Conservation (phyloP, 2,888 invertebrate species). For the Lochmaea capreae region DNA sequence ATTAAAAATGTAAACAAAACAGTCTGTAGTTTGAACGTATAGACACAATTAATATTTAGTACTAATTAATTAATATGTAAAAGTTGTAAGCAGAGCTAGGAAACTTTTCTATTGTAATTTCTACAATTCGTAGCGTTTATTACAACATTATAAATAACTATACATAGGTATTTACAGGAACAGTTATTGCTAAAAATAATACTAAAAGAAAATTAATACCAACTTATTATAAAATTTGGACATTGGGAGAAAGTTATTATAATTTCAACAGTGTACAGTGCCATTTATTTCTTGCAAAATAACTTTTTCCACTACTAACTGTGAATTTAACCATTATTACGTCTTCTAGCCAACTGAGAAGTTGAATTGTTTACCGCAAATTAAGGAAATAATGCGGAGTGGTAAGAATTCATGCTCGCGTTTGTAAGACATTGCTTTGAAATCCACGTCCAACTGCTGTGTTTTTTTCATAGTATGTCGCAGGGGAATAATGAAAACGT, state of each 20-base stretch:
- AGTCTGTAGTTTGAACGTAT: conserved; percentile 20
- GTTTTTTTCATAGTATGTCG: too few relatives aligned
- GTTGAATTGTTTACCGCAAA: background rate
- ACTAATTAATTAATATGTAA: conserved; percentile 39
- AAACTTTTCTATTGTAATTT: conserved; percentile 49
- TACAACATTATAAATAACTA: conserved; percentile 63
- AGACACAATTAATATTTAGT: conserved; percentile 26
- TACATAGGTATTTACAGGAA: conserved; percentile 66
- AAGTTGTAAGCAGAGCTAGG: conserved; percentile 51
- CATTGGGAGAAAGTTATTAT: conserved; percentile 29
- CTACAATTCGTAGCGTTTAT: conserved; percentile 55
- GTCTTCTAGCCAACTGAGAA: too few relatives aligned
- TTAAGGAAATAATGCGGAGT: background rate
- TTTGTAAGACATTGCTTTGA: too few relatives aligned
- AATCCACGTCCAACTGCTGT: too few relatives aligned
- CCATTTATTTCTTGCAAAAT: background rate
- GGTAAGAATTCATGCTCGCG: too few relatives aligned
- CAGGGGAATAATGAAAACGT: too few relatives aligned
- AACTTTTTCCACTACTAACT: too few relatives aligned
- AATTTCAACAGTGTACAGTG: conserved; percentile 6
- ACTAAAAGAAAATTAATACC: conserved; percentile 23
- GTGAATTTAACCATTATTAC: too few relatives aligned
- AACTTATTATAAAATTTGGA: conserved; percentile 24
- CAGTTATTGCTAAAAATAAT: conserved; percentile 49
- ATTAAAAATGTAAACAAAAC: conserved; percentile 46